A percentile compares a stretch with the other conserved stretches of the same genome.
Evolutionary conservation across 2,888 invertebrate species (phyloP).

Genomic region (Sepioteuthis lessoniana): DNA sequence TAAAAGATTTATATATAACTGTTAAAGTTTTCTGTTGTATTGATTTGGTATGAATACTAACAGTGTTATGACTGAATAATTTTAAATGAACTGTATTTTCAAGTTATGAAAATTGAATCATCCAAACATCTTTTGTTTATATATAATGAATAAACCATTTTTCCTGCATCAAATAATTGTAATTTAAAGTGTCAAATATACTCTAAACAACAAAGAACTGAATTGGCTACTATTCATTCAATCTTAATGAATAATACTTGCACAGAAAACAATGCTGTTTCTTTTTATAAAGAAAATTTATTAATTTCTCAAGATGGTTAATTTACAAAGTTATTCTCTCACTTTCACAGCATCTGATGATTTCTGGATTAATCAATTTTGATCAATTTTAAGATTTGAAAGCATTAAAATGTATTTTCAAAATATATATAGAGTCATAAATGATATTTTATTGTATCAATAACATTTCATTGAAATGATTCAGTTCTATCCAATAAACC

Average conservation of each 20-base stretch:
- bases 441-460: not conserved
- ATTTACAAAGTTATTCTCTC: not conserved
- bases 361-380: not conserved
- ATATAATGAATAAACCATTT: not conserved
- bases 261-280: too few relatives aligned
- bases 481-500: too few relatives aligned
- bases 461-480: not conserved
- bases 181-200: not conserved
- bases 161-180: not conserved
- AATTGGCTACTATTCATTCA: not conserved
- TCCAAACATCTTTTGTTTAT: not conserved
- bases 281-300: not conserved
- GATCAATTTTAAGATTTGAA: not conserved
- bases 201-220: not conserved
- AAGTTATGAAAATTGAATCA: not conserved
- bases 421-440: not conserved
- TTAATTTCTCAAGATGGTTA: not conserved
- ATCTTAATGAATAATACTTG: not conserved
- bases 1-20: not conserved
- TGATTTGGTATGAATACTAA: not conserved
- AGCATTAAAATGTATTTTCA: not conserved
- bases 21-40: not conserved
- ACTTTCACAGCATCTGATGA: slow-evolving; percentile 12
- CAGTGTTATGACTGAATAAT: not conserved
- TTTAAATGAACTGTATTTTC: not conserved